Percentiles rank a stretch among this genome's conserved stretches.
Conservation (phyloP, 2,113 vertebrate species). For the Tychaedon coryphoeus region DNA sequence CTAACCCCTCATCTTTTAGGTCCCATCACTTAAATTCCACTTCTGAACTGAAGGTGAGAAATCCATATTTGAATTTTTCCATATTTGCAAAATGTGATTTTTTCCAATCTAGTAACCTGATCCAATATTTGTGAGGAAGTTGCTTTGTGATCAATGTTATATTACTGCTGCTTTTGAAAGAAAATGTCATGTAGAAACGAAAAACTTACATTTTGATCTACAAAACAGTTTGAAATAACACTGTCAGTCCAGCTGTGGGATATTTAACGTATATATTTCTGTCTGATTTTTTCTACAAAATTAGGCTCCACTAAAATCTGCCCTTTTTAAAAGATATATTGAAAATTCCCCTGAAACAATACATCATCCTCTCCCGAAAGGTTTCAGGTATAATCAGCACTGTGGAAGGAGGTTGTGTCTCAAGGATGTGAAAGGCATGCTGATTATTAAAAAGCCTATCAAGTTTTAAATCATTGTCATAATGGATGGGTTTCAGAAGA, state of each 20-base stretch:
- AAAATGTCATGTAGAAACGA: background rate
- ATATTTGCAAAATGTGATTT: background rate
- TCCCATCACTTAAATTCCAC: background rate
- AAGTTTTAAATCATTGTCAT: background rate
- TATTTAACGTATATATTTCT: background rate
- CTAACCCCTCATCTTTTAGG: background rate
- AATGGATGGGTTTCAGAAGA: background rate
- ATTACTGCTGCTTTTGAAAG: background rate
- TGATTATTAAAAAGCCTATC: background rate
- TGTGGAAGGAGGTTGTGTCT: background rate
- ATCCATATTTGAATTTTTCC: background rate
- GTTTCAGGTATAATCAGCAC: background rate
- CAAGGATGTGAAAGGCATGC: background rate
- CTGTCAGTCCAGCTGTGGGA: background rate
- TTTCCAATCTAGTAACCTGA: background rate
- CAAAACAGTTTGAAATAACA: background rate
- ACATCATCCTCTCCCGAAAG: background rate
- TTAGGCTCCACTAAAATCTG: rapidly evolving
- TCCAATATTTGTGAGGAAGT: background rate
- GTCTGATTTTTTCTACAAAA: background rate
- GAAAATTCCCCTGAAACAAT: background rate
- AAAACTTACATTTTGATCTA: background rate
- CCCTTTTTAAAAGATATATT: background rate
- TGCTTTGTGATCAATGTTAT: background rate
- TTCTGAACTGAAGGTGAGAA: background rate